These are phyloP conservation scores for Crocidura indochinensis DNA, from an alignment of 2,797 vertebrate species.

Conservation along the genomic window DNA sequence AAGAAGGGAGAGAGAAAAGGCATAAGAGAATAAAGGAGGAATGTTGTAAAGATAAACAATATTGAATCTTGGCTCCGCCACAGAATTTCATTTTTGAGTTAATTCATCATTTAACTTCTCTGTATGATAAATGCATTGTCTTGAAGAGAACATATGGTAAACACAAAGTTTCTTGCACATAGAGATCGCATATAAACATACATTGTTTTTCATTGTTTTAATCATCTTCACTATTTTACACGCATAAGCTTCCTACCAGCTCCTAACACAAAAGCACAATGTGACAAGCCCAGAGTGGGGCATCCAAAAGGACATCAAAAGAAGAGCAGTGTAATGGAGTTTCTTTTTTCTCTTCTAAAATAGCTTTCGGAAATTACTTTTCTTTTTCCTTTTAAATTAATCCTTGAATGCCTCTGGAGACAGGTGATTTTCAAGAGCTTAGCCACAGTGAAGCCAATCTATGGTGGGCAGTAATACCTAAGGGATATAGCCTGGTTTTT, in stretches of 20 bases:
- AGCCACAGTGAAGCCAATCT: slow-evolving; percentile 12
- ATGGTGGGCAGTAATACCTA: background rate
- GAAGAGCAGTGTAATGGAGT: slow-evolving; percentile 39
- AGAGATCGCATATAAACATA: background rate
- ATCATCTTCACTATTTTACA: background rate
- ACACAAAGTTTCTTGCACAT: background rate
- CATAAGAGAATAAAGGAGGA: background rate
- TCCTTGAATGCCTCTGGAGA: slow-evolving; percentile 61
- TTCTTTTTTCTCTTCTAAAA: slow-evolving; percentile 62
- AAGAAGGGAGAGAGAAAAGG: background rate
- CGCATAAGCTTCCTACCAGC: background rate
- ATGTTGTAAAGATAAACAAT: background rate
- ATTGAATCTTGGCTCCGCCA: background rate
- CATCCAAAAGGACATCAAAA: slow-evolving; percentile 42
- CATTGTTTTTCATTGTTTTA: background rate
- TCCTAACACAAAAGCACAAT: background rate
- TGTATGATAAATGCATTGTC: background rate
- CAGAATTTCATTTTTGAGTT: slow-evolving; percentile 1
- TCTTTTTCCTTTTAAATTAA: slow-evolving; percentile 74
- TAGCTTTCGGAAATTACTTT: slow-evolving; percentile 64
- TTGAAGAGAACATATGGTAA: background rate
- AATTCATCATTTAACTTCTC: slow-evolving; percentile 1
- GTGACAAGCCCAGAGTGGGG: background rate
- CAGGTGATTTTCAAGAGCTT: slow-evolving; percentile 53
- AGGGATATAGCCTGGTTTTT: slow-evolving; percentile 54